Evolutionary conservation across 2,888 invertebrate species (phyloP), one percentile per base, ranked within the genome.

Genomic region (Tenthredo livida): DNA sequence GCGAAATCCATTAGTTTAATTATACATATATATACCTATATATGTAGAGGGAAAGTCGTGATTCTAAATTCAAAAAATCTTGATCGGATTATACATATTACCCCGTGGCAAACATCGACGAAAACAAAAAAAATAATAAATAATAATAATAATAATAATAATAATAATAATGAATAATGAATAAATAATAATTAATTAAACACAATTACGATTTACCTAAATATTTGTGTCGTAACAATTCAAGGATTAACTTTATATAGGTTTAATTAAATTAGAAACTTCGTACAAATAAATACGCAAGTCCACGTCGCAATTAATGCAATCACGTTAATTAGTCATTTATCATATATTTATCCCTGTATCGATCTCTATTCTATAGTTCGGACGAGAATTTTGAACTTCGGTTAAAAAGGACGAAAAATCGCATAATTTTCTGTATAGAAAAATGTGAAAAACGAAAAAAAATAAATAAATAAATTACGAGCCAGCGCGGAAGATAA

Each of bases 231-330:
- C 17, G 40, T 40, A 72, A 33, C 40, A 72, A 72, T 72, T 72
- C 15, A 33, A 72, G n/a, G n/a, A n/a, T 2, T 37, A 40, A 67
- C 17, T 15, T 37, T 25, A 72, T 9, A n/a, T 37, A 67, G 15
- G 33, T 72, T 61, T 25, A 72, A 72, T n/a, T 40, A n/a, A 33
- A 72, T 72, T 37, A 37, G 70, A 72, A 40, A 37, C 70, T 72
- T 72, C 70, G 70, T 40, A 72, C n/a, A 72, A n/a, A 40, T 33
- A 72, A 10, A 33, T 25, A 33, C 40, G 37, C 33, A n/a, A 72
- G 33, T 37, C 37, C 37, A 72, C 12, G 37, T 72, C 40, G 70
- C 40, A 72, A 72, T 72, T 72, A 72, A 72, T 40, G 70, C 70
- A 40, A 72, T 72, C 40, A 40, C 21, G 70, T 72, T 72, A 72